Evolutionary conservation across 2,797 vertebrate species (phyloP).

Genomic region (Tangara arthus): DNA sequence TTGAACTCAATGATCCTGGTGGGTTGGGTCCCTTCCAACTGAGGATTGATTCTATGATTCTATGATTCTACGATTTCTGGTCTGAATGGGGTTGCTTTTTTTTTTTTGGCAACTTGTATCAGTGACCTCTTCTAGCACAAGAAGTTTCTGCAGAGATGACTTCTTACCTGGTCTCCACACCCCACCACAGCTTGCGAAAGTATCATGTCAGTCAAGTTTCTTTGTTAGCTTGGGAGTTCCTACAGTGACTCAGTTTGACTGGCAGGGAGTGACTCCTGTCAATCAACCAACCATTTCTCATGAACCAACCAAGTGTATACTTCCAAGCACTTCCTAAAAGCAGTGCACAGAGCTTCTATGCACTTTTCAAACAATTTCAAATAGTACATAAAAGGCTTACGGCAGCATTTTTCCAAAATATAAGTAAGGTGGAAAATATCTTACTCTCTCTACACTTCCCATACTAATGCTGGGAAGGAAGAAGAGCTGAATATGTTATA

Average conservation of each 20-base stretch:
- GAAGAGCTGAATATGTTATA: not conserved
- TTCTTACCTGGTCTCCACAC: not conserved
- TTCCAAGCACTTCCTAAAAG: not conserved
- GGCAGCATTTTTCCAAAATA: not conserved
- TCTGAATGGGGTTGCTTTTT: not conserved
- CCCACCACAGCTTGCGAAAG: not conserved
- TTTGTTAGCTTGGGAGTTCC: not conserved
- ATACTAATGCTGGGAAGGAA: not conserved
- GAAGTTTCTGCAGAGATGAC: not conserved
- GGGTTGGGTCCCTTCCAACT: not conserved
- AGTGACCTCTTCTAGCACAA: not conserved
- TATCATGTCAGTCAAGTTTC: not conserved
- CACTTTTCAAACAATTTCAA: not conserved
- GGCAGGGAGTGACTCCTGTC: not conserved
- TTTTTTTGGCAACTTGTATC: not conserved
- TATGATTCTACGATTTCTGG: not conserved
- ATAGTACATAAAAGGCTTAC: accelerated
- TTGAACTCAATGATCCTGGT: not conserved
- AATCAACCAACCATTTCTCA: not conserved
- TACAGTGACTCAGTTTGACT: not conserved
- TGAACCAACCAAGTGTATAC: not conserved
- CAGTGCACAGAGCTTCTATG: not conserved
- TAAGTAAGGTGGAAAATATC: not conserved
- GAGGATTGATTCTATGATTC: not conserved
- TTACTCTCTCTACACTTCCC: not conserved